phyloP scores from a whole-genome alignment of 30 jellyfish, hydroid and myxozoan species.

The Turritopsis rubra region DNA sequence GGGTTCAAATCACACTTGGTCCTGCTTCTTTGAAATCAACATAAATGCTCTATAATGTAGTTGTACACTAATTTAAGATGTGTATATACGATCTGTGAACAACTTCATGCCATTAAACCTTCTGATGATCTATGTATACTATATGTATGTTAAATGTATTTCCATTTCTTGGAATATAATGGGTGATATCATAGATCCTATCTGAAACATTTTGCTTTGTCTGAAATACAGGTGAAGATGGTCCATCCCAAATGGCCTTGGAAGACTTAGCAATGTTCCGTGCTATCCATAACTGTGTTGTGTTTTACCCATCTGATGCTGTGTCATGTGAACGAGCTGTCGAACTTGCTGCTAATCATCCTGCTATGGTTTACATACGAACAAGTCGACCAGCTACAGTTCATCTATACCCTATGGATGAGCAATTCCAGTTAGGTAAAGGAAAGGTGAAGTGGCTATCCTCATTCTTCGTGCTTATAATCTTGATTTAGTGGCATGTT shows the following conservation, averaged over 20 bases:
- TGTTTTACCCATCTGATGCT: conserved; percentile 94
- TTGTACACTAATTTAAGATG: too few species aligned
- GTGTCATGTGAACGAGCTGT: conserved; percentile 98
- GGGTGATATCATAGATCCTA: too few species aligned
- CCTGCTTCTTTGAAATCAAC: too few species aligned
- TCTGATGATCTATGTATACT: too few species aligned
- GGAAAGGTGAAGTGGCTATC: conserved; percentile 77
- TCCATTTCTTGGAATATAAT: too few species aligned
- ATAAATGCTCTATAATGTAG: too few species aligned
- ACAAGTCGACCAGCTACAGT: conserved; percentile 89
- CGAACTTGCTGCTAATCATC: conserved; percentile 88
- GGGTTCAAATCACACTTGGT: too few species aligned
- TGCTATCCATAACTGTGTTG: conserved; percentile 77
- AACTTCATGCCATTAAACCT: too few species aligned
- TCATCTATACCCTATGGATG: conserved; percentile 51
- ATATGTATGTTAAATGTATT: too few species aligned
- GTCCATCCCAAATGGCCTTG: conserved; percentile 98
- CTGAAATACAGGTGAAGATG: conserved; percentile 96
- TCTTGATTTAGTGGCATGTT: too few species aligned
- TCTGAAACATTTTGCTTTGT: neutral
- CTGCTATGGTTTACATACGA: conserved; percentile 80
- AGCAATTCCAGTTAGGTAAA: conserved; percentile 73
- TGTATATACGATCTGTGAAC: too few species aligned
- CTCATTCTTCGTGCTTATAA: too few species aligned
- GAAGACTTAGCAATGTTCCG: conserved; percentile 95